Evolutionary conservation across 2,888 invertebrate genomes (phyloP).

Genomic region (Leptarthrus brevirostris): DNA sequence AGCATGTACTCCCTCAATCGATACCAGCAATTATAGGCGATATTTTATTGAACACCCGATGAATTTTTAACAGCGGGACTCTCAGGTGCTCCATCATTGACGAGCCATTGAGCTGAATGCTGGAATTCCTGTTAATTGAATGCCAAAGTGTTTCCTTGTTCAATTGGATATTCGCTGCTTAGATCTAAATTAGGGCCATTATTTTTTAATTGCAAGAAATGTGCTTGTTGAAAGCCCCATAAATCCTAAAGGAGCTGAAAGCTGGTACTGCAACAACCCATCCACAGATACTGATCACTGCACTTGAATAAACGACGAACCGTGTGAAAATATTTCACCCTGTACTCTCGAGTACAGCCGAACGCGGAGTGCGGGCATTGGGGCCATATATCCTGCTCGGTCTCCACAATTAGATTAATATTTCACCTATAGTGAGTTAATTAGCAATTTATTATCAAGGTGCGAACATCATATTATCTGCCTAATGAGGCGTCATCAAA

Average conservation of each 20-base stretch:
- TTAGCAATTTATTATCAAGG: conserved; percentile 43
- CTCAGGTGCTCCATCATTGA: conserved; percentile 50
- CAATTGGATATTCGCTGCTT: conserved; percentile 57
- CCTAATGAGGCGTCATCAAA: conserved; percentile 18
- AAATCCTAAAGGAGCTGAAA: neutral
- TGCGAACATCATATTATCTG: conserved; percentile 37
- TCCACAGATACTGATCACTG: neutral
- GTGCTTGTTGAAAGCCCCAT: neutral
- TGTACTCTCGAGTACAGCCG: neutral
- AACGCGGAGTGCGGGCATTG: neutral
- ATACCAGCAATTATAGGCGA: conserved; percentile 59
- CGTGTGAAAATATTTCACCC: conserved; percentile 31
- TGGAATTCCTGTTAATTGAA: conserved; percentile 58
- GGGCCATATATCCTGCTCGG: neutral
- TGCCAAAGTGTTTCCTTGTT: conserved; percentile 58
- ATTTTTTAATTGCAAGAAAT: conserved; percentile 33
- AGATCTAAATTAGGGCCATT: conserved; percentile 42
- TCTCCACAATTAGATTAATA: conserved; percentile 31
- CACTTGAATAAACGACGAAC: conserved; percentile 14
- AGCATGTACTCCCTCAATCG: conserved; percentile 55
- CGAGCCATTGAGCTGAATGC: conserved; percentile 42
- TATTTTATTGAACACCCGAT: conserved; percentile 59
- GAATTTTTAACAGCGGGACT: conserved; percentile 58
- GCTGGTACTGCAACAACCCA: neutral
- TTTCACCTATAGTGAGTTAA: conserved; percentile 27